Conservation (phyloP, 2,797 vertebrate genomes). For the Periparus ater region DNA sequence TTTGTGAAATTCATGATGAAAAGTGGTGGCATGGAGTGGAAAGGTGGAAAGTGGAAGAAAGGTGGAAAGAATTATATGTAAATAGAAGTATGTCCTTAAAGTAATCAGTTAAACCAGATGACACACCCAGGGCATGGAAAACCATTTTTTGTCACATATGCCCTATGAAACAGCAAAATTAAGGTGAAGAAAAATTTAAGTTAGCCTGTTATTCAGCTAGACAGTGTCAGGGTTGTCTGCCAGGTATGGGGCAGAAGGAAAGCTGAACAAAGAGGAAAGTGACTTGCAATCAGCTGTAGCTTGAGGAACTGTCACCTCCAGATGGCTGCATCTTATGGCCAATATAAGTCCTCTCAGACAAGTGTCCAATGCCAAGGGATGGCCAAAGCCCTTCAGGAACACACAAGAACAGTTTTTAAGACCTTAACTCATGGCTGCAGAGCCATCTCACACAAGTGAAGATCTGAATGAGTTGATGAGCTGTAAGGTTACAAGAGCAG, state of each 20-base stretch:
- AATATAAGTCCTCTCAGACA: not conserved
- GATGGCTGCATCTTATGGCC: not conserved
- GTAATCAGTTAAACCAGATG: not conserved
- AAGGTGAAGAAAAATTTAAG: not conserved
- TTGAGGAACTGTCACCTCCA: not conserved
- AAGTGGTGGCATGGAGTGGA: fast-evolving
- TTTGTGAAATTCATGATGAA: not conserved
- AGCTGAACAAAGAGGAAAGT: not conserved
- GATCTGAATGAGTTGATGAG: not conserved
- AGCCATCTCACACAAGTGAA: not conserved
- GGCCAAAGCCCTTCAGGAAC: not conserved
- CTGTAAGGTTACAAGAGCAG: not conserved
- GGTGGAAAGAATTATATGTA: not conserved
- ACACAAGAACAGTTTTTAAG: not conserved
- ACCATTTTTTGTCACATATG: not conserved
- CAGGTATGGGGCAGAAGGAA: not conserved
- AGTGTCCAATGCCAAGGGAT: not conserved
- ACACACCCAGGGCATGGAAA: not conserved
- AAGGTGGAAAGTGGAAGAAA: too few relatives aligned
- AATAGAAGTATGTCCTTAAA: not conserved
- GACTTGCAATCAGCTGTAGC: not conserved
- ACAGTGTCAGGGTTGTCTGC: not conserved
- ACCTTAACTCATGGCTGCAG: not conserved
- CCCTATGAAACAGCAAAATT: not conserved
- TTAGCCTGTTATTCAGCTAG: not conserved